Base-by-base conservation (phyloP, 1,140 invertebrate genomes). In the Sitodiplosis mosellana region DNA sequence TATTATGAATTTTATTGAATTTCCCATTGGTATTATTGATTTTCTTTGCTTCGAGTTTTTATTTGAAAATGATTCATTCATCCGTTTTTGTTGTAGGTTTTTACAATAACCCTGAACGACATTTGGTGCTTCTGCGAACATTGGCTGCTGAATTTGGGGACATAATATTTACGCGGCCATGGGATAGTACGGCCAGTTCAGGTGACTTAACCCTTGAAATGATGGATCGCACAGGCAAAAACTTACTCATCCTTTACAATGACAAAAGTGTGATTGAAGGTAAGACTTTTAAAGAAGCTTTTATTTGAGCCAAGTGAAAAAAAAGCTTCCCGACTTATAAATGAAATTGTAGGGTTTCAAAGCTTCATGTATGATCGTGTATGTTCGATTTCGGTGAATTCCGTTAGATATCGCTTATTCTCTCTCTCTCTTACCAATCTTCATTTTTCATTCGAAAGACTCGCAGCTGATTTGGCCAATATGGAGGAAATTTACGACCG, bases 1-100 rank as follows among this genome's bases (percentile, higher is more conserved):
- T 1, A 68, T 78, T 19, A 52, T 78, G 40, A 75, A 78, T 54
- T 73, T 78, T 47, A 61, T 56, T 17, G 42, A 38, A 12, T 64
- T 64, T 49, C 59, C 60, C 0, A 59, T 62, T 21, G 61, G 54
- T 51, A 46, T 48, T 40, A 38, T 27, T 42, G 22, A 3, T 22
- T 3, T 17, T 22, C 15, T n/a, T n/a, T n/a, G n/a, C n/a, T n/a
- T n/a, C n/a, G n/a, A n/a, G n/a, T 33, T 33, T 2, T 15, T 34
- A 20, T 38, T 38, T 38, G 12, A 38, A n/a, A n/a, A n/a, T 38
- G 4, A n/a, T 38, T 14, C 14, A 17, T 17, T 38, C 2, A 38
- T 3, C 12, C 12, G 5, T 14, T 38, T 38, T 3, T 38, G 5
- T 38, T 38, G 19, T 21, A 52, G 53, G 60, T 1, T 63, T 63